Base-by-base conservation (phyloP, 1,140 invertebrate species). In the Aphis gossypii region DNA sequence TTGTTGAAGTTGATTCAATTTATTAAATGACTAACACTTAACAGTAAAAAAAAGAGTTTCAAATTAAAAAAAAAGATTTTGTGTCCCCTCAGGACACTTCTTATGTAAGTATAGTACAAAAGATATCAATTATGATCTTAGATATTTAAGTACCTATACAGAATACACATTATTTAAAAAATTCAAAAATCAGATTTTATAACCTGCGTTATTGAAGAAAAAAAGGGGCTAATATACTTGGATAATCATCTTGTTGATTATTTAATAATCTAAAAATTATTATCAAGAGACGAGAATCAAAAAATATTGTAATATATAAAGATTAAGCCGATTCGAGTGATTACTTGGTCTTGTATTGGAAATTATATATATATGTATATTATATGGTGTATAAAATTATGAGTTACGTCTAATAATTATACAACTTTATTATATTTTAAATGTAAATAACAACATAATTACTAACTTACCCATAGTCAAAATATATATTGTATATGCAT, bases 401-500 rank as follows among this genome's bases (percentile, higher is more conserved):
- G 3, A 3, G 23, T 25, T 25, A 56, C 11, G 2, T 60, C 30
- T 30, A 30, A 30, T 30, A n/a, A 68, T 11, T 30, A 68, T 68
- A 68, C 4, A 30, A n/a, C 11, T 60, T 30, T 30, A 68, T n/a
- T 68, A 68, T 68, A 0, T 68, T 68, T 14, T 30, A 60, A 60
- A 60, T 60, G 56, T 60, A 60, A 60, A 30, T 51, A 51, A 18
- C 14, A 18, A 51, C 2, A 11, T 60, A 68, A 14, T 30, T 68
- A n/a, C n/a, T 30, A 30, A 68, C 60, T 68, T 68, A 68, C 60
- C 1, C 14, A 68, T 14, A n/a, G 30, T 4, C 0, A 14, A 0
- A 30, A 14, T 14, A 14, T 14, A 30, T 4, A 0, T 4, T n/a
- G 14, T 14, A 68, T n/a, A 30, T 5, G 0, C 0, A 1, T 4